Conservation (phyloP, 2,888 invertebrate genomes). For the Apotomis betuletana region DNA sequence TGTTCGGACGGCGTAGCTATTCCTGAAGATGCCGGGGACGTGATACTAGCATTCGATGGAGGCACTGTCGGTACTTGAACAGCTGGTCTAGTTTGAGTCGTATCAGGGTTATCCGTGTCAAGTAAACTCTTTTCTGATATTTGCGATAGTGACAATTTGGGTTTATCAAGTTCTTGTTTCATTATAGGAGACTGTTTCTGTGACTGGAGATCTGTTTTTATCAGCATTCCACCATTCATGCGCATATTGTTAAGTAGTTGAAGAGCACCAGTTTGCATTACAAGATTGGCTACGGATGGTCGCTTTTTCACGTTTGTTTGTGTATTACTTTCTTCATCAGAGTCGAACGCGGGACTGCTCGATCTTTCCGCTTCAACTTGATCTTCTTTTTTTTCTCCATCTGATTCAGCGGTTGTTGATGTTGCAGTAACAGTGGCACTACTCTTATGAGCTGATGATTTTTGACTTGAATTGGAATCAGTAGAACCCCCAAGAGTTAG, state of each 20-base stretch:
- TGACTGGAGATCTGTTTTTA: conserved; percentile 62
- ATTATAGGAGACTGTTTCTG: conserved; percentile 63
- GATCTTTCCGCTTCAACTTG: conserved; percentile 89
- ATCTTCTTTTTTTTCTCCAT: conserved; percentile 77
- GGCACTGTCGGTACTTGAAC: conserved; percentile 61
- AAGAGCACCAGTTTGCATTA: conserved; percentile 86
- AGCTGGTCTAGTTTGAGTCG: conserved; percentile 62
- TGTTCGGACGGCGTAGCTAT: conserved; percentile 74
- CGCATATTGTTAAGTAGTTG: conserved; percentile 82
- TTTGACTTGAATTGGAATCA: conserved; percentile 85
- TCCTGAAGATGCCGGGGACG: conserved; percentile 73
- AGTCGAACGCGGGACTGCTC: conserved; percentile 96
- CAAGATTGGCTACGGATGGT: conserved; percentile 87
- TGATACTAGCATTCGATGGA: conserved; percentile 64
- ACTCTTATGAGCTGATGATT: conserved; percentile 83
- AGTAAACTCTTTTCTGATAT: conserved; percentile 86
- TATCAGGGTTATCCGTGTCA: conserved; percentile 83
- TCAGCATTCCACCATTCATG: conserved; percentile 81
- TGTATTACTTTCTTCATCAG: conserved; percentile 93
- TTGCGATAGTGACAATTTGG: conserved; percentile 81
- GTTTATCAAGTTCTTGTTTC: conserved; percentile 71
- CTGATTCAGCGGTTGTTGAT: conserved; percentile 80
- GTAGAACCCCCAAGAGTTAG: conserved; percentile 76
- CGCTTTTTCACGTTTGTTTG: conserved; percentile 84
- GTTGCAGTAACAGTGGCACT: conserved; percentile 83